Percentiles rank a stretch among this genome's conserved stretches.
Evolutionary conservation across 2,797 vertebrate genomes (phyloP).

Genomic region (Pteronotus mesoamericanus): DNA sequence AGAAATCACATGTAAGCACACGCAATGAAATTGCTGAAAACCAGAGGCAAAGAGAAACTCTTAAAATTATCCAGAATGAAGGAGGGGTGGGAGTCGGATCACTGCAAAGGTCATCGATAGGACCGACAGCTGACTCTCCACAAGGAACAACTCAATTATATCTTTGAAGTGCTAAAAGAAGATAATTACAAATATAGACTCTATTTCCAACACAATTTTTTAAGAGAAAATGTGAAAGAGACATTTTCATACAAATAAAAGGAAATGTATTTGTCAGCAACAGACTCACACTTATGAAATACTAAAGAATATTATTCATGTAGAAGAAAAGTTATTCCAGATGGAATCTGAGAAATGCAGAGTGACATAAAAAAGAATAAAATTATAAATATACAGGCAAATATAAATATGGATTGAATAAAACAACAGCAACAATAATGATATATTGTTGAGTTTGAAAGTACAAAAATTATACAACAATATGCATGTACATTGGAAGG

Average conservation of each 20-base stretch:
- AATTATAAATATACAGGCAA: not conserved
- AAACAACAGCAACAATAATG: not conserved
- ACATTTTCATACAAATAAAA: not conserved
- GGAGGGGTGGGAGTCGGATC: not conserved
- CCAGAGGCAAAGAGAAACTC: not conserved
- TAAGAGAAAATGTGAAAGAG: not conserved
- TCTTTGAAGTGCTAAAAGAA: not conserved
- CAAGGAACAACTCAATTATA: not conserved
- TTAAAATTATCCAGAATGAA: not conserved
- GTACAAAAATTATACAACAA: not conserved
- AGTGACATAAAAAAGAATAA: slow-evolving; percentile 3
- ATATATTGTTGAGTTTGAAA: not conserved
- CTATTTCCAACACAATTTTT: not conserved
- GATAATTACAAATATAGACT: not conserved
- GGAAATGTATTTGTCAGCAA: not conserved
- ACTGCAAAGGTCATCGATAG: not conserved
- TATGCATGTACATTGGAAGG: not conserved
- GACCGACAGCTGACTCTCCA: not conserved
- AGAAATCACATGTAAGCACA: not conserved
- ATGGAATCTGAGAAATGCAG: not conserved
- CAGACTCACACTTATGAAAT: not conserved
- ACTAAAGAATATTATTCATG: not conserved
- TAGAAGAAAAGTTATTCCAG: not conserved
- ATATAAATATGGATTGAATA: not conserved
- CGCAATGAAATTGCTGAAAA: not conserved